These are phyloP conservation scores for Drosophila novamexicana DNA, from an alignment of 1,140 invertebrate species.

Conservation along the genomic window DNA sequence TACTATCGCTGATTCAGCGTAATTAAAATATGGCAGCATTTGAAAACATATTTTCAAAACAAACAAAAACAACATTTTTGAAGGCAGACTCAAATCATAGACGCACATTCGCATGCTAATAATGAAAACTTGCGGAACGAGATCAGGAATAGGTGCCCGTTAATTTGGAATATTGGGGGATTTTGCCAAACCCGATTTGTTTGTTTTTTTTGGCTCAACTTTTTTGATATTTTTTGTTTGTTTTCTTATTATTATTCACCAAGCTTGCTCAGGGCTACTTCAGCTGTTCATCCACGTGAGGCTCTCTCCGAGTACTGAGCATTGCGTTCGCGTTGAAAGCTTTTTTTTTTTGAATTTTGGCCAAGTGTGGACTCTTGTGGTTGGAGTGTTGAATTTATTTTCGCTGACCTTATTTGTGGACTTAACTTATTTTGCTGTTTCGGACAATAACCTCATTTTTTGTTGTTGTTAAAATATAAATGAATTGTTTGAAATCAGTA, in stretches of 20 bases:
- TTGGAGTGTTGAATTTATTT: constrained; percentile 41
- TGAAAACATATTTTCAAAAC: background rate
- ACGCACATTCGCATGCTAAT: constrained; percentile 21
- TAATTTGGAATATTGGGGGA: constrained; percentile 31
- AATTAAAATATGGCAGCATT: background rate
- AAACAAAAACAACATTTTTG: constrained; percentile 6
- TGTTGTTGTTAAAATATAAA: background rate
- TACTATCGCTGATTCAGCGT: constrained; percentile 5
- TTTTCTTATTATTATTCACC: constrained; percentile 3
- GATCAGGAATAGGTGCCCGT: constrained; percentile 20
- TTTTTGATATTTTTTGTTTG: constrained; percentile 21
- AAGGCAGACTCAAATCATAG: background rate
- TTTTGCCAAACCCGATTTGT: constrained; percentile 43
- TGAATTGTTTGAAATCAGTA: too few relatives aligned
- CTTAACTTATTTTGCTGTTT: constrained; percentile 6
- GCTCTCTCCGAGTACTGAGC: constrained; percentile 16
- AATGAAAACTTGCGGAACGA: constrained; percentile 48
- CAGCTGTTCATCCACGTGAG: constrained; percentile 25
- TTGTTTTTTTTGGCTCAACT: constrained; percentile 40
- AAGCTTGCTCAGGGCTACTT: constrained; percentile 23
- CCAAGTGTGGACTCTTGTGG: constrained; percentile 37
- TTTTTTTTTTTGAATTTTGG: constrained; percentile 17
- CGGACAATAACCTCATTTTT: constrained; percentile 63
- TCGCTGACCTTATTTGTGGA: constrained; percentile 63
- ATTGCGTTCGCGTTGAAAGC: background rate